Conservation (phyloP, 2,888 invertebrate genomes). For the Mystacides longicornis region DNA sequence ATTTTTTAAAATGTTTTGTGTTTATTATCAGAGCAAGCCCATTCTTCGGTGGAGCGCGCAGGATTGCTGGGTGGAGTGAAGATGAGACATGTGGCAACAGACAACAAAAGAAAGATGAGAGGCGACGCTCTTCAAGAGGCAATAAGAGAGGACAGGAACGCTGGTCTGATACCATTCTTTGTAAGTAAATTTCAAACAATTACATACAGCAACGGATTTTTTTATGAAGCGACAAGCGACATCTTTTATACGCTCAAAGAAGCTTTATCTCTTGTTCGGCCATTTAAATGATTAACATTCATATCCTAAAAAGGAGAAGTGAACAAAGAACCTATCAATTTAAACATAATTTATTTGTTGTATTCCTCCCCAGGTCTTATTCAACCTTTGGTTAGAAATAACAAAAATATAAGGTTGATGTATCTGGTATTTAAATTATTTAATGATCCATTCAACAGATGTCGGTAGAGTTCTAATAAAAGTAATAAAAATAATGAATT, state of each 20-base stretch:
- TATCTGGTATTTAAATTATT: background rate
- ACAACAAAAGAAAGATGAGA: constrained; percentile 62
- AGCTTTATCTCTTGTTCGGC: too few species aligned
- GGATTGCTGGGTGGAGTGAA: constrained; percentile 83
- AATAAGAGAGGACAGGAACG: constrained; percentile 75
- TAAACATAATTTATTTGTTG: too few species aligned
- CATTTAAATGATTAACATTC: too few species aligned
- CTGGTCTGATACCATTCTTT: constrained; percentile 93
- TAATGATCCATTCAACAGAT: background rate
- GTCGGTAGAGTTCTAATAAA: background rate
- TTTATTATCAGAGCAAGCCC: constrained; percentile 68
- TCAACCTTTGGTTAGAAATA: too few species aligned
- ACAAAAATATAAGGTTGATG: background rate
- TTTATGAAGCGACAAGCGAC: too few species aligned
- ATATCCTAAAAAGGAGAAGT: too few species aligned
- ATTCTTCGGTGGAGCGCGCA: constrained; percentile 90
- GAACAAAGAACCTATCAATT: too few species aligned
- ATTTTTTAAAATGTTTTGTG: too few species aligned
- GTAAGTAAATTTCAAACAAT: constrained; percentile 6
- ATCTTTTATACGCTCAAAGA: too few species aligned
- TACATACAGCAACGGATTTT: too few species aligned
- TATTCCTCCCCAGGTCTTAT: too few species aligned
- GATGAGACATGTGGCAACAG: constrained; percentile 65
- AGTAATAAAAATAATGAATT: constrained; percentile 12
- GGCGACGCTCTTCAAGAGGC: constrained; percentile 70